Conservation (phyloP, 2,797 vertebrate genomes). For the Thalassophryne amazonica region DNA sequence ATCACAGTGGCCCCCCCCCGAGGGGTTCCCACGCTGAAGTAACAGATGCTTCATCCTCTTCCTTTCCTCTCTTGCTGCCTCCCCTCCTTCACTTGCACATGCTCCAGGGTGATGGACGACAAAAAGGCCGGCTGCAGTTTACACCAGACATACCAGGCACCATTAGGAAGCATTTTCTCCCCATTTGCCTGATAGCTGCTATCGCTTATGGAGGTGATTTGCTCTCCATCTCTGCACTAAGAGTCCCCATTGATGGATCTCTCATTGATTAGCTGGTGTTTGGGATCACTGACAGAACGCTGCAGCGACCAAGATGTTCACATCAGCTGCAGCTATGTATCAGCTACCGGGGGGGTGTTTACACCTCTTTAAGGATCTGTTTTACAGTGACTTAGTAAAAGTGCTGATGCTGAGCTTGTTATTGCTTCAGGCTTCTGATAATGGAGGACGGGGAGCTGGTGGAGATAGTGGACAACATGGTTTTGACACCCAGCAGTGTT, state of each 20-base stretch:
- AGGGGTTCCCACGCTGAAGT: conserved; percentile 50
- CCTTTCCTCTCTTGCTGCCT: conserved; percentile 14
- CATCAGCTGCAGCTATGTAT: conserved; percentile 52
- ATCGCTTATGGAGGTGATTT: conserved; percentile 62
- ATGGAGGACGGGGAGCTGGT: conserved; percentile 39
- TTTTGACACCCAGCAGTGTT: conserved; percentile 17
- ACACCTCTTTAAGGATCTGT: conserved; percentile 65
- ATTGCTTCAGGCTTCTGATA: conserved; percentile 58
- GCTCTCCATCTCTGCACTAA: conserved; percentile 35
- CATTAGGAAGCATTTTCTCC: conserved; percentile 71
- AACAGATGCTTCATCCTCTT: conserved; percentile 57
- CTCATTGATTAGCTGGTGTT: conserved; percentile 44
- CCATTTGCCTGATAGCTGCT: conserved; percentile 70
- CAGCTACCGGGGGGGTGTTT: conserved; percentile 44
- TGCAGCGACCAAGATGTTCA: conserved; percentile 35
- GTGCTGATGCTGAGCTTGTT: conserved; percentile 71
- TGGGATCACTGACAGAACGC: conserved; percentile 38
- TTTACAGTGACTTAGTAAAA: conserved; percentile 65
- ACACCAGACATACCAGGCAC: conserved; percentile 56
- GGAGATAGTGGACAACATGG: conserved; percentile 29
- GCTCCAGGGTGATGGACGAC: conserved; percentile 66
- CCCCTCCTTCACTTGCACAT: conserved; percentile 41
- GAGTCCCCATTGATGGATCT: conserved; percentile 56
- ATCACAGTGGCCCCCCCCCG: conserved; percentile 12
- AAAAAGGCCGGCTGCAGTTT: conserved; percentile 53